Percentiles rank a stretch among this genome's conserved stretches.
Conservation (phyloP, 2,113 vertebrate species). For the Hippocampus mohnikei region DNA sequence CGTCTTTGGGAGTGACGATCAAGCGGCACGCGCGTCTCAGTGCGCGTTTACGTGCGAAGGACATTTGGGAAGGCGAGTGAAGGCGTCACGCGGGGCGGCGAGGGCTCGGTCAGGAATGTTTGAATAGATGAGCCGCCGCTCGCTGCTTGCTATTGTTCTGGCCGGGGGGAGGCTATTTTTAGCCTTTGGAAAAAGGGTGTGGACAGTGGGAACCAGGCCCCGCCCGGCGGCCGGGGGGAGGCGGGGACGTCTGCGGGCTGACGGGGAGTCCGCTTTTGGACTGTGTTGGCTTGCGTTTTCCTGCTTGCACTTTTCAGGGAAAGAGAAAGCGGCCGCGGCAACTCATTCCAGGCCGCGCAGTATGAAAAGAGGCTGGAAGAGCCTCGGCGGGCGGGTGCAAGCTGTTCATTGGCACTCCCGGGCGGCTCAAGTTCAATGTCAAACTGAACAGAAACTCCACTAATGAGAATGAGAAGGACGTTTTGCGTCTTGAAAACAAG, state of each 20-base stretch:
- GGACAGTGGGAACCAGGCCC: conserved; percentile 35
- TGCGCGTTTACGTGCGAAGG: conserved; percentile 37
- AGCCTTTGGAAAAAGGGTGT: conserved; percentile 55
- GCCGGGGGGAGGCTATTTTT: conserved; percentile 63
- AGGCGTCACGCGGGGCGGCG: conserved; percentile 57
- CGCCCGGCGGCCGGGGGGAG: conserved; percentile 39
- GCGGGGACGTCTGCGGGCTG: conserved; percentile 16
- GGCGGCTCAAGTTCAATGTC: too few species aligned
- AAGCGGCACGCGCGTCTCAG: not conserved
- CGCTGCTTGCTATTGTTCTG: conserved; percentile 52
- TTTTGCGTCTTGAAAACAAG: too few species aligned
- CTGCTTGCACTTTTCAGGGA: conserved; percentile 30
- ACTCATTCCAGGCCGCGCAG: not conserved
- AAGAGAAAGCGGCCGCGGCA: not conserved
- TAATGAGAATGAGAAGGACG: too few species aligned
- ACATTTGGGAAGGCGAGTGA: conserved; percentile 52
- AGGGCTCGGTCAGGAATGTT: conserved; percentile 49
- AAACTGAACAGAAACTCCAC: too few species aligned
- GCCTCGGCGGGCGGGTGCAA: too few species aligned
- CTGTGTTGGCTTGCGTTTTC: conserved; percentile 22
- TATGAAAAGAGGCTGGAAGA: not conserved
- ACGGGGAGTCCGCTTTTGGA: conserved; percentile 28
- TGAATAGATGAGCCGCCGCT: conserved; percentile 42
- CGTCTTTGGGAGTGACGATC: not conserved
- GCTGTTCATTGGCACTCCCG: too few species aligned